Evolutionary conservation across 1,140 invertebrate species (phyloP).

Genomic region (Panulirus ornatus): DNA sequence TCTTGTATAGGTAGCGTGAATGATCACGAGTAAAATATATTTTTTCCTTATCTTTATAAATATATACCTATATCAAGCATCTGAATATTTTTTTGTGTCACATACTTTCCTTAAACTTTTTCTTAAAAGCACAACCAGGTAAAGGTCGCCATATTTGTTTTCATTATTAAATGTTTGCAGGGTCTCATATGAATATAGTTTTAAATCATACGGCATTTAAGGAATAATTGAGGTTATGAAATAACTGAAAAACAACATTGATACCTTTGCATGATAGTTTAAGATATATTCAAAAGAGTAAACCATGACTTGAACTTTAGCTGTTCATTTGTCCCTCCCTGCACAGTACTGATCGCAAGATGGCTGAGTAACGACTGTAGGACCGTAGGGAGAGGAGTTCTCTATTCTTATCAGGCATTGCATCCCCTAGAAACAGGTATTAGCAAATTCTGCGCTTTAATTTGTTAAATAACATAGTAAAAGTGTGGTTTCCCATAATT

Average conservation of each 20-base stretch:
- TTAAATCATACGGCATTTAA: background rate
- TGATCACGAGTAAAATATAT: too few species aligned
- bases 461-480: too few species aligned
- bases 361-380: slow-evolving; percentile 29
- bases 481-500: too few species aligned
- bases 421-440: background rate
- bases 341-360: slow-evolving; percentile 41
- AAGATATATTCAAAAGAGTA: background rate
- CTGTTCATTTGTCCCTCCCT: background rate
- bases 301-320: background rate
- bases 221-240: background rate
- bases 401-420: background rate
- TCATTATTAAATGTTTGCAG: background rate
- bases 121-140: background rate
- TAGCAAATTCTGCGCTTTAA: background rate
- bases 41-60: too few species aligned
- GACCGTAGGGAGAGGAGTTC: background rate
- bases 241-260: background rate
- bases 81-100: too few species aligned
- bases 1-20: too few species aligned
- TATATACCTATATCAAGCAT: too few species aligned
- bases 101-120: background rate
- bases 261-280: too few species aligned
- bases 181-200: background rate
- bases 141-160: slow-evolving; percentile 4